Percentiles rank a stretch among this genome's conserved stretches.
phyloP scores from a whole-genome alignment of 2,113 vertebrate genomes.

The Xenopus borealis region DNA sequence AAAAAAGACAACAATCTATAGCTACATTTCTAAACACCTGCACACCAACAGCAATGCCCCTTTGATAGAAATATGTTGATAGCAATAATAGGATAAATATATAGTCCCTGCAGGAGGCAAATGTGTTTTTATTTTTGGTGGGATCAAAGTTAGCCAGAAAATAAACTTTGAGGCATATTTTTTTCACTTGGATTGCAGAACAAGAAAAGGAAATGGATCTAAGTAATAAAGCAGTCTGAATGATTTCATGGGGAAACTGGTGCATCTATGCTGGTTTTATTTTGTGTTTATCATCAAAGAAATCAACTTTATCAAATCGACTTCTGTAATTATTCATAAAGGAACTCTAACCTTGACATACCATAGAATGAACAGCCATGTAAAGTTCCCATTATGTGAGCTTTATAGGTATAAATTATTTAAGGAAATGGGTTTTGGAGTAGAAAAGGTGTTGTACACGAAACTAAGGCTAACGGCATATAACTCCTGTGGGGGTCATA shows the following conservation, averaged over 20 bases:
- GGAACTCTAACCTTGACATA: too few species aligned
- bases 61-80: constrained; percentile 16
- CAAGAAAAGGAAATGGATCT: constrained; percentile 39
- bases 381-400: too few species aligned
- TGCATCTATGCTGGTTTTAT: too few species aligned
- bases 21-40: background rate
- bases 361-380: too few species aligned
- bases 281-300: too few species aligned
- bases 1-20: background rate
- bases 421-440: too few species aligned
- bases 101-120: constrained; percentile 35
- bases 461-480: too few species aligned
- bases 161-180: constrained; percentile 48
- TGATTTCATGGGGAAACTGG: background rate
- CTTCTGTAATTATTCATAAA: too few species aligned
- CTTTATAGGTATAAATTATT: too few species aligned
- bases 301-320: too few species aligned
- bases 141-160: constrained; percentile 41
- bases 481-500: too few species aligned
- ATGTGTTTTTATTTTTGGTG: constrained; percentile 12
- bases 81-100: constrained; percentile 38
- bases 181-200: constrained; percentile 39
- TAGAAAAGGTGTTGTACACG: too few species aligned
- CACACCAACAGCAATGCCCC: constrained; percentile 8
- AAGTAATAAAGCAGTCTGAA: background rate